Base-by-base conservation (phyloP, 2,797 vertebrate species). In the Danio kyathit region DNA sequence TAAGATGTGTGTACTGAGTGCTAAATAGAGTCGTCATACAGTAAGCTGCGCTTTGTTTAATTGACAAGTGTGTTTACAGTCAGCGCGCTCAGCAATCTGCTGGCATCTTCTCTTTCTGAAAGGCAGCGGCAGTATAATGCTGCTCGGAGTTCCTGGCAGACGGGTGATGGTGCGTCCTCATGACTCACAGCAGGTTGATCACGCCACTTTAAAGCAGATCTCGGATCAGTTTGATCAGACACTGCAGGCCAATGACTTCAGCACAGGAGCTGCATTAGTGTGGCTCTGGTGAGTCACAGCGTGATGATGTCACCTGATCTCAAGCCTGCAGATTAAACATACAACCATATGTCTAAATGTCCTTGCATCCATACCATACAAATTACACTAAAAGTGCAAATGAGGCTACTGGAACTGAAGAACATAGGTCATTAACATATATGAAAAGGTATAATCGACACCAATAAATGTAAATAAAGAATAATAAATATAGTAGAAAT, bases 171-270 rank as follows among this genome's bases (percentile, higher is more conserved):
- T 76, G 38, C 52, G 57, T 51, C 67, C 63, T 80, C 73, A 77
- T 86, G 85, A 86, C 76, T 84, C 85, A 82, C 41, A 60, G 76
- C 76, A 81, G 59, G 64, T 83, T 84, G 52, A 84, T 78, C 76
- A 64, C 52, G 54, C 67, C 29, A 71, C 76, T 57, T n/a, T 73
- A 40, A 51, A 60, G 61, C 59, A 77, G 80, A 21, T 80, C 82
- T 51, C 38, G 71, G 77, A 84, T 78, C 80, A 74, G 75, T 70
- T 66, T 12, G 49, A 71, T 19, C 40, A 21, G 40, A n/a, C 7
- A 29, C 43, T 57, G 16, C 61, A 60, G n/a, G 10, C 19, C 64
- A 67, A 74, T 82, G 80, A 84, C 60, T 48, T 79, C 82, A 84
- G 56, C 75, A 49, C 61, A 78, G 70, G 41, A 82, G 65, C 67